Evolutionary conservation across 1,140 invertebrate species (phyloP), one percentile per base, ranked within the genome.

Genomic region (Drosophila asahinai): DNA sequence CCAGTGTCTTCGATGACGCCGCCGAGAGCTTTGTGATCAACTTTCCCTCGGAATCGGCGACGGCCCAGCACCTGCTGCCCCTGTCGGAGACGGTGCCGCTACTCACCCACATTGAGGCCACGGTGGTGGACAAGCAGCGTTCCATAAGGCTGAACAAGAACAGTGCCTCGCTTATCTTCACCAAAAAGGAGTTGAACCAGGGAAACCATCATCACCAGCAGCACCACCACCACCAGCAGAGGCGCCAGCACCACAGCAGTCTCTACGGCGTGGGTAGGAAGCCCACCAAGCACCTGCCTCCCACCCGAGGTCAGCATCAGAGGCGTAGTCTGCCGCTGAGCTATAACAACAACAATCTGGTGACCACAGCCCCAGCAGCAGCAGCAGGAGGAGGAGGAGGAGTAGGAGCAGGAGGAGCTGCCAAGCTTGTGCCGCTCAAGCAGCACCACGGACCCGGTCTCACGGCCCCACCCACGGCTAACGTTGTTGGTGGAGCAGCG

Each of bases 1-100:
- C 81, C 7, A 86, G 77, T 42, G 72, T 77, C 9, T 92, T 92
- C 66, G 91, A 92, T 81, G 91, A 92, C 74, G 84, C 87, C 22
- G 91, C 91, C n/a, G 91, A 92, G 76, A 80, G 86, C 61, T 92
- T 92, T 49, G 81, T 92, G 49, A 92, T 92, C 22, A 92, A 92
- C 43, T 92, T 92, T 61, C 91, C 91, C 12, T 90, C 84, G n/a
- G 91, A 92, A n/a, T 92, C 90, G 66, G 19, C 66, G 0, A 8
- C 71, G 22, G 71, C 82, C n/a, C 80, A 76, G 73, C 84, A 86
- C 33, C 55, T 89, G 67, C 57, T 93, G 74, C 92, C 92, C 0
- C 59, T 93, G 17, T 93, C 92, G 12, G 92, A 93, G 61, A 93
- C 92, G 17, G 92, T 92, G 70, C 92, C 92, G 30, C 71, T 93